A percentile compares a stretch with the other conserved stretches of the same genome.
These are phyloP conservation scores for Drosophila rhopaloa DNA, from an alignment of 1,140 invertebrate species.

Conservation along the genomic window DNA sequence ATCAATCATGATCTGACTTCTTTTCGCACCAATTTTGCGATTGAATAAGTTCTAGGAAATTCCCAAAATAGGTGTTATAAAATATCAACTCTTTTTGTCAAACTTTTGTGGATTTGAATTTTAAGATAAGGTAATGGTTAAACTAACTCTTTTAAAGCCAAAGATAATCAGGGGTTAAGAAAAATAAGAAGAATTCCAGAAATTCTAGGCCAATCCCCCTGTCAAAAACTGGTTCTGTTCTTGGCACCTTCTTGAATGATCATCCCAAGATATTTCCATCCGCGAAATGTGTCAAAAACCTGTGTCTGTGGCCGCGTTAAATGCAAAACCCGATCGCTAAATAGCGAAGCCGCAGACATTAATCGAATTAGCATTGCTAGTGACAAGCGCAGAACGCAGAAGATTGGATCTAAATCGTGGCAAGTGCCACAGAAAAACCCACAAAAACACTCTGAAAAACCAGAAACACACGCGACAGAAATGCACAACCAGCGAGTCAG, in stretches of 20 bases:
- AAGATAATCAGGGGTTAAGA: neutral
- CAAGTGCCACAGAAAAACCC: conserved; percentile 29
- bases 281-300: conserved; percentile 51
- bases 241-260: conserved; percentile 4
- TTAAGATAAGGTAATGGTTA: too few relatives aligned
- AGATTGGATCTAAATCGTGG: conserved; percentile 30
- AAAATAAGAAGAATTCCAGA: conserved; percentile 9
- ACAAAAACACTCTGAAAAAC: conserved; percentile 38
- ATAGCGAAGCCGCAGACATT: conserved; percentile 44
- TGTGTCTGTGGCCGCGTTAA: conserved; percentile 50
- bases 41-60: conserved; percentile 4
- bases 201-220: conserved; percentile 13
- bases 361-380: conserved; percentile 72
- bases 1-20: neutral
- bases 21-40: conserved; percentile 6
- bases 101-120: neutral
- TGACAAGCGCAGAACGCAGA: conserved; percentile 31
- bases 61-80: neutral
- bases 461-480: conserved; percentile 75
- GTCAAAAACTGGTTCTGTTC: conserved; percentile 29
- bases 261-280: conserved; percentile 9
- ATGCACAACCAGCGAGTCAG: conserved; percentile 69
- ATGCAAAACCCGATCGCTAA: conserved; percentile 48
- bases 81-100: conserved; percentile 1
- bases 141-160: neutral